Evolutionary conservation across 2,888 invertebrate species (phyloP).

Genomic region (Acrobasis consociella): DNA sequence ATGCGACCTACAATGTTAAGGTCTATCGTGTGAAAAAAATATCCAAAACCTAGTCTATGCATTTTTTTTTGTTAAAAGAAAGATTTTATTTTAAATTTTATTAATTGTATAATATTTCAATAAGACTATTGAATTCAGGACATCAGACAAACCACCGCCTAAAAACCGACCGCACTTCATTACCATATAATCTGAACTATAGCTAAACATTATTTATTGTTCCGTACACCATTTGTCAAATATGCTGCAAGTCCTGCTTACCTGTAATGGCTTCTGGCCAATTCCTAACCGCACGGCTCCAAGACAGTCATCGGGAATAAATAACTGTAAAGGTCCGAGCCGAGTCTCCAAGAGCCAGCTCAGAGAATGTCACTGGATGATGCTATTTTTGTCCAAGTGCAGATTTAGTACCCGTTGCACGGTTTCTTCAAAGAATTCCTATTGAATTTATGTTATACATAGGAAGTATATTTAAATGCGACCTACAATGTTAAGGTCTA

Average conservation of each 20-base stretch:
- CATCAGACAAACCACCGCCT: too few species aligned
- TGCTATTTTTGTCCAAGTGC: slow-evolving; percentile 61
- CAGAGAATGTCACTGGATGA: slow-evolving; percentile 68
- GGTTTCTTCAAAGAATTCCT: slow-evolving; percentile 77
- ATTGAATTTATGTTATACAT: slow-evolving; percentile 78
- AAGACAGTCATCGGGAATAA: slow-evolving; percentile 44
- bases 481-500: slow-evolving; percentile 77
- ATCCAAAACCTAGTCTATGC: too few species aligned
- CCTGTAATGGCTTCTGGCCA: not conserved
- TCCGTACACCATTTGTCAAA: not conserved
- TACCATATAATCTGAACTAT: not conserved
- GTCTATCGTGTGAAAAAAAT: slow-evolving; percentile 81
- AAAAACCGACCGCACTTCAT: too few species aligned
- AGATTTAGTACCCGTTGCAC: slow-evolving; percentile 75
- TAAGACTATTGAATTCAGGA: too few species aligned
- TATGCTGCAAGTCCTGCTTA: not conserved
- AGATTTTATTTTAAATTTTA: too few species aligned
- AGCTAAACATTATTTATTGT: not conserved
- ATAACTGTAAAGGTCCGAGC: slow-evolving; percentile 48
- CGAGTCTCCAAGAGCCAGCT: slow-evolving; percentile 28
- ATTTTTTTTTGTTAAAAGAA: too few species aligned
- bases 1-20: slow-evolving; percentile 78
- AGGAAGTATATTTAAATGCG: slow-evolving; percentile 81
- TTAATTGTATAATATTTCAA: too few species aligned
- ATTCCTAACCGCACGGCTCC: slow-evolving; percentile 26